Base-by-base conservation (phyloP, 2,797 vertebrate genomes). In the Lutra lutra region DNA sequence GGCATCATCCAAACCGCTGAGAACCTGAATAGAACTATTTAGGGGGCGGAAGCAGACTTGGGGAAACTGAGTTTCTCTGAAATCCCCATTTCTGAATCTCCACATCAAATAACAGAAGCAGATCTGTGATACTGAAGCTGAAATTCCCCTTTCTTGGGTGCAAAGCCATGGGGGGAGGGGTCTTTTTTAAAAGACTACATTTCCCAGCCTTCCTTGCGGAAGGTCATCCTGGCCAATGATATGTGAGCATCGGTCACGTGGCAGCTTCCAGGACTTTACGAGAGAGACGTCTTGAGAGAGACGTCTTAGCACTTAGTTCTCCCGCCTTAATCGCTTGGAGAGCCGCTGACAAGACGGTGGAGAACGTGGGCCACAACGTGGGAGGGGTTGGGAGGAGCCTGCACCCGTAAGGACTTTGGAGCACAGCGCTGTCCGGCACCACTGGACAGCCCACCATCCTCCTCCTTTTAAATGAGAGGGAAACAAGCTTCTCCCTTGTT, bases 181-280 rank as follows among this genome's bases (percentile, higher is more conserved):
- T 6, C 12, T 25, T 23, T 56, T 60, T 25, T 3, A 68, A 68
- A 58, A 66, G 60, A 89, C 60, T 43, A 58, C 85, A 46, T 83
- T 86, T 86, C 95, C 86, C 94, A 80, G 62, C 40, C n/a, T 84
- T 58, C 66, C 43, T 62, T 84, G 80, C 0, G 2, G 23, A 46
- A 64, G 43, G 75, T 14, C 32, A 32, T 13, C 14, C 73, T 48
- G 58, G 5, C 75, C 80, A 68, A 60, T 38, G 64, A 35, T 3
- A 25, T 3, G 54, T 2, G 25, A 66, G 23, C 25, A 54, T 12
- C 0, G 13, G 82, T 77, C 75, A 77, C 6, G 27, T 43, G 77
- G 13, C 23, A 29, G 21, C 38, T 17, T 10, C 46, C 0, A 1
- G 51, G 29, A 5, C 85, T 23, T 60, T 18, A 15, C 1, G 4